phyloP scores from a whole-genome alignment of 2,113 vertebrate genomes.

The Thalassoma bifasciatum region DNA sequence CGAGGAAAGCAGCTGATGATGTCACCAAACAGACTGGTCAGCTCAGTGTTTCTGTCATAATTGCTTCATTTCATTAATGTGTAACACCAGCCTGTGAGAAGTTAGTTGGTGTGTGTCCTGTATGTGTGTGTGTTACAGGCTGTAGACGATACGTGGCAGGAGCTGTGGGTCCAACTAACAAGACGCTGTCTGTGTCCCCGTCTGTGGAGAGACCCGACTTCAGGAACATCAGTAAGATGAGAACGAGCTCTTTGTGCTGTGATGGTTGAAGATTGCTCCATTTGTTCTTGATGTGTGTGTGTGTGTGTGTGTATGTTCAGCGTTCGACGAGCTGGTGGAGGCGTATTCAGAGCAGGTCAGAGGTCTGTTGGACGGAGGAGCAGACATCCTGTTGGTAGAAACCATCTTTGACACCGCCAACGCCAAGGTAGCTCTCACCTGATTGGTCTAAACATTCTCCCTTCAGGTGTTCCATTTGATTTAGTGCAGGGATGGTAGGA shows the following conservation, averaged over 20 bases:
- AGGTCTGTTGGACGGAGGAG: constrained; percentile 94
- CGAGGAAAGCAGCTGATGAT: constrained; percentile 89
- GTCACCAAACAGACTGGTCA: constrained; percentile 88
- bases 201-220: constrained; percentile 96
- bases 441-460: too few species aligned
- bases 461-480: too few species aligned
- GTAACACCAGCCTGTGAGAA: too few species aligned
- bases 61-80: not conserved
- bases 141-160: constrained; percentile 92
- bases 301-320: constrained; percentile 71
- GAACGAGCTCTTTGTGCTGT: too few species aligned
- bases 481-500: too few species aligned
- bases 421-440: constrained; percentile 88
- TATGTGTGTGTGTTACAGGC: constrained; percentile 79
- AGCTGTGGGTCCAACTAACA: constrained; percentile 97
- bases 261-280: too few species aligned
- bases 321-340: constrained; percentile 93
- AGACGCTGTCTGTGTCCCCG: constrained; percentile 94
- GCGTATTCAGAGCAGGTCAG: constrained; percentile 92
- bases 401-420: constrained; percentile 99
- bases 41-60: not conserved
- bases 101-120: not conserved
- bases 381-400: constrained; percentile 93
- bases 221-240: constrained; percentile 93
- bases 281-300: not conserved